Conservation (phyloP, 2,888 invertebrate species). For the Punctoribates punctum region DNA sequence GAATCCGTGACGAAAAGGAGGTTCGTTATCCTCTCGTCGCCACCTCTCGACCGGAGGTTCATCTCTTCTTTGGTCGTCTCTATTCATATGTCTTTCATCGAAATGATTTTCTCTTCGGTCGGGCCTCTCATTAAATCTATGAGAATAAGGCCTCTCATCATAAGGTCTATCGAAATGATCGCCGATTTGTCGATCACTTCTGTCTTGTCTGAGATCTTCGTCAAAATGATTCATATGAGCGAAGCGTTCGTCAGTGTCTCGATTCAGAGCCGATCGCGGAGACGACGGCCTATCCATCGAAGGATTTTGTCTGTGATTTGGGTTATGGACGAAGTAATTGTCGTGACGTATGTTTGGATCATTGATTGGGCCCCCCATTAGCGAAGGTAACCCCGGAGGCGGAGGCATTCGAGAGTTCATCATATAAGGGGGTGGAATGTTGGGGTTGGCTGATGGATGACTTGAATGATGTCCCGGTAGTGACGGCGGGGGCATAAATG, state of each 20-base stretch:
- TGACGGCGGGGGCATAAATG: not conserved
- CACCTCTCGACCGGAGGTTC: not conserved
- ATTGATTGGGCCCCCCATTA: not conserved
- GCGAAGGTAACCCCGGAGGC: not conserved
- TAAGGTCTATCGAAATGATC: slow-evolving; percentile 19
- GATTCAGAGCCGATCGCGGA: not conserved
- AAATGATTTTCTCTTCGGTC: slow-evolving; percentile 11
- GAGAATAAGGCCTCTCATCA: not conserved
- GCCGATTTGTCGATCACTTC: not conserved
- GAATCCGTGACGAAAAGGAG: not conserved
- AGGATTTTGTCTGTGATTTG: not conserved
- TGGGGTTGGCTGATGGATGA: not conserved
- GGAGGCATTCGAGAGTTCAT: slow-evolving; percentile 3
- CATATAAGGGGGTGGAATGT: slow-evolving; percentile 13
- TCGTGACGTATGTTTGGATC: not conserved
- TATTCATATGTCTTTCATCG: not conserved
- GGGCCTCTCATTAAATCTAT: not conserved
- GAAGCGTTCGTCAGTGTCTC: slow-evolving; percentile 25
- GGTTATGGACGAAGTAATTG: not conserved
- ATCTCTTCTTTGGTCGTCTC: slow-evolving; percentile 21
- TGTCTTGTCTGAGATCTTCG: slow-evolving; percentile 7
- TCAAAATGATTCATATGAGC: slow-evolving; percentile 21
- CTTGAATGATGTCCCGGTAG: slow-evolving; percentile 9
- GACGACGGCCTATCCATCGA: not conserved
- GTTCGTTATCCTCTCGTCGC: slow-evolving; percentile 1